Evolutionary conservation across 1,140 invertebrate genomes (phyloP), one percentile per base, ranked within the genome.

Genomic region (Drosophila biarmipes): DNA sequence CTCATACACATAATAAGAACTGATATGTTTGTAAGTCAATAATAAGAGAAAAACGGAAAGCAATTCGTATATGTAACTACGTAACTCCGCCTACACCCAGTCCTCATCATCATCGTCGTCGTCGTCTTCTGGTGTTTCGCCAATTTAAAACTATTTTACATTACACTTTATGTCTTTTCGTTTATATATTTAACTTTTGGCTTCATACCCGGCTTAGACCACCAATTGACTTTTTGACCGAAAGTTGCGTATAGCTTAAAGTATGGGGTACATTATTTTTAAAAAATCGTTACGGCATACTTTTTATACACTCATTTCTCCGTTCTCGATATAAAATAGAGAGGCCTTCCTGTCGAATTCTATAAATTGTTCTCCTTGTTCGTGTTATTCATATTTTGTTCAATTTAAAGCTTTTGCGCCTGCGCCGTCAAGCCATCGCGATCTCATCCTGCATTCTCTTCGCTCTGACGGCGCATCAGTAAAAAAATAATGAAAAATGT

Each of bases 321-420:
- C 40, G 31, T 75, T 75, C 48, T 64, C 59, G 69, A 78, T 72
- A 77, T 73, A 77, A 69, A 86, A 80, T 75, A 73, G 69, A 79
- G 49, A 48, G 35, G 35, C 34, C 55, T 45, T 52, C 59, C 42
- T 67, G 45, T 42, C 37, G 42, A 68, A 54, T 76, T 68, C 66
- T 58, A 37, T 55, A 56, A 66, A 74, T 73, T 62, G 66, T 89
- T 82, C 42, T 69, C 37, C 55, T 74, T 74, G 68, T 67, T 67
- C 52, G 64, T 71, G 51, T 69, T 74, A 75, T 76, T 53, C 43
- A 71, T 58, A 42, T 62, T 77, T 81, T 80, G 59, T 85, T 85
- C 66, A 86, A 80, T 85, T 85, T 89, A 89, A 89, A 89, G 84
- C 84, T 89, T 89, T 89, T 89, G 85, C 84, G 85, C 85, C 79